Base-by-base conservation (phyloP, 2,113 vertebrate species). In the Rattus rattus region DNA sequence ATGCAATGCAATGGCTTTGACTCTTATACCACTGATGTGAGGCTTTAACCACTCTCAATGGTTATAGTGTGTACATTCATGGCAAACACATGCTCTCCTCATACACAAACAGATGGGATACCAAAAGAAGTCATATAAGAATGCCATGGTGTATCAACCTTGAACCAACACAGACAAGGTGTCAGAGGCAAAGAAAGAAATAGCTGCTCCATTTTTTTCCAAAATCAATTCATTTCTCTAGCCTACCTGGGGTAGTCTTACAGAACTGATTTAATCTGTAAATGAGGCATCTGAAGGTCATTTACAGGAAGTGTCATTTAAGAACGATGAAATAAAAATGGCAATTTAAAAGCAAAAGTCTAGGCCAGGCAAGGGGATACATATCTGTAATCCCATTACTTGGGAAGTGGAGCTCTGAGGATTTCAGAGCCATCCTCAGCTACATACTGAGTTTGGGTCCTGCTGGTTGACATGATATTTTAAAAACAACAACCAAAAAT, bases 181-280 rank as follows among this genome's bases (percentile, higher is more conserved):
- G 49, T 13, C 22, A 95, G n/a, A 88, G 33, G 26, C 11, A 65
- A 92, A 12, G 56, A 39, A 94, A 97, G 91, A 39, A 7, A 76
- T 65, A 81, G 76, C 0, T 1, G 63, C 36, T 85, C 88, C 69
- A 43, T 83, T 92, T 92, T 43, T 93, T 54, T 65, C 88, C 86
- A 92, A 89, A 95, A 79, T 95, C 59, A 97, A 97, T 96, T 97
- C 67, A 93, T 98, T 97, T 97, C 88, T 97, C 97, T 43, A 43
- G 43, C 43, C 43, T 96, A 92, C 96, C 80, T 91, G 43, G 10
- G 43, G 80, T 88, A 59, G 47, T 52, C 96, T 94, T 96, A 93
- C 90, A 94, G 93, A 98, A 96, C 54, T 92, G 80, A 97, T 91
- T 28, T 95, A 56, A 65, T 95, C 12, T 56, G 33, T 94, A 95